Percentiles rank a stretch among this genome's conserved stretches.
Conservation (phyloP, 2,113 vertebrate genomes). For the Lethenteron reissneri region DNA sequence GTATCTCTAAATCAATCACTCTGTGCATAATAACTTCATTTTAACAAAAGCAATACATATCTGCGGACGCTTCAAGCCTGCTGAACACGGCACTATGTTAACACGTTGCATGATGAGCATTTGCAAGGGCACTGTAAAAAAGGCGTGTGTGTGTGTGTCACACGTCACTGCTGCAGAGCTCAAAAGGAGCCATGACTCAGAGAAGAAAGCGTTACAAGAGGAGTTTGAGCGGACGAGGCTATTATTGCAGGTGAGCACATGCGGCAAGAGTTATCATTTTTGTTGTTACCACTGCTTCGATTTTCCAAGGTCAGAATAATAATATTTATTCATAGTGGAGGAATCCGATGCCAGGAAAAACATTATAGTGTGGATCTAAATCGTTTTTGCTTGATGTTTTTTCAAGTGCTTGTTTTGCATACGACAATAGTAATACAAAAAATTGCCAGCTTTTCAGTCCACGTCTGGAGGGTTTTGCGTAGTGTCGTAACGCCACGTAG, state of each 20-base stretch:
- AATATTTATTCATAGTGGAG: neutral
- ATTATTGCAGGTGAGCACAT: constrained; percentile 47
- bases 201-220: constrained; percentile 59
- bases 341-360: neutral
- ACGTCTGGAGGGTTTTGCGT: too few relatives aligned
- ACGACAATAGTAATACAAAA: too few relatives aligned
- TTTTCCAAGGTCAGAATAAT: neutral
- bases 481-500: too few relatives aligned
- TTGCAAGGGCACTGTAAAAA: too few relatives aligned
- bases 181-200: constrained; percentile 48
- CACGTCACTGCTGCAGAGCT: constrained; percentile 28
- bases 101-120: too few relatives aligned
- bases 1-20: too few relatives aligned
- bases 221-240: constrained; percentile 66
- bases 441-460: too few relatives aligned
- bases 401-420: neutral
- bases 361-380: neutral
- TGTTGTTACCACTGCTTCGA: neutral
- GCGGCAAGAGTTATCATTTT: neutral
- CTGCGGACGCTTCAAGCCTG: too few relatives aligned
- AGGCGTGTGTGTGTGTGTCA: too few relatives aligned
- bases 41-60: too few relatives aligned
- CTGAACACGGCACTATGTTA: too few relatives aligned
- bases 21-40: too few relatives aligned
- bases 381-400: neutral